Percentiles rank a stretch among this genome's conserved stretches.
Evolutionary conservation across 1,140 invertebrate genomes (phyloP).

Genomic region (Amyelois transitella): DNA sequence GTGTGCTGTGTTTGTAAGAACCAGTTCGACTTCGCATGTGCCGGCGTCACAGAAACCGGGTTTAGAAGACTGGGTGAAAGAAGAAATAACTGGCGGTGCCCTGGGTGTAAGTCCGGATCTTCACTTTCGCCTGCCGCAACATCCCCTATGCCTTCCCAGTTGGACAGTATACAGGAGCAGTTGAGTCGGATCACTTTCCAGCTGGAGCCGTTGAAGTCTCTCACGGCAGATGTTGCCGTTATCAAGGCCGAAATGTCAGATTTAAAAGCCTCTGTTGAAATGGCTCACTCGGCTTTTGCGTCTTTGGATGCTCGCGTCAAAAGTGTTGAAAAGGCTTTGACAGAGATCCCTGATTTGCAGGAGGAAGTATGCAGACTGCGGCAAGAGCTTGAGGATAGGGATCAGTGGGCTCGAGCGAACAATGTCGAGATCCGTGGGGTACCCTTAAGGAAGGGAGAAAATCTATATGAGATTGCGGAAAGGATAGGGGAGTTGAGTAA

Average conservation of each 20-base stretch:
- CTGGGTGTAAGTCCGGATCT: conserved; percentile 9
- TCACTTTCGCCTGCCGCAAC: neutral
- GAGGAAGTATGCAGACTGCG: no score
- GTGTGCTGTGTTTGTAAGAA: conserved; percentile 10
- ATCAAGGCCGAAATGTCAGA: conserved; percentile 17
- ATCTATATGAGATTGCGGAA: no score
- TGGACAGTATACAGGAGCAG: conserved; percentile 16
- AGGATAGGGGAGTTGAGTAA: no score
- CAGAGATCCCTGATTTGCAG: no score
- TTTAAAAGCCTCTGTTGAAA: conserved; percentile 14
- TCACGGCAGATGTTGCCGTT: conserved; percentile 17
- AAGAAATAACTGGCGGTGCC: conserved; percentile 20
- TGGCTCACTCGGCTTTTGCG: no score
- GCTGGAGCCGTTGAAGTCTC: conserved; percentile 12
- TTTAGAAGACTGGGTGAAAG: conserved; percentile 21
- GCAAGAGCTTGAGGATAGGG: no score
- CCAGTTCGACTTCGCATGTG: conserved; percentile 17
- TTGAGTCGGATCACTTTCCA: conserved; percentile 8
- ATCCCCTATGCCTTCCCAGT: conserved; percentile 1
- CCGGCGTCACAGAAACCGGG: conserved; percentile 20
- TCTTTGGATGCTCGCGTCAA: no score
- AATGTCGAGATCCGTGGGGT: no score
- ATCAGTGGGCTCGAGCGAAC: no score
- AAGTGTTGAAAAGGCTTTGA: no score
- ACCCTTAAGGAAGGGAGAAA: no score